Base-by-base conservation (phyloP, 2,797 vertebrate species). In the Apogon hyalosoma region DNA sequence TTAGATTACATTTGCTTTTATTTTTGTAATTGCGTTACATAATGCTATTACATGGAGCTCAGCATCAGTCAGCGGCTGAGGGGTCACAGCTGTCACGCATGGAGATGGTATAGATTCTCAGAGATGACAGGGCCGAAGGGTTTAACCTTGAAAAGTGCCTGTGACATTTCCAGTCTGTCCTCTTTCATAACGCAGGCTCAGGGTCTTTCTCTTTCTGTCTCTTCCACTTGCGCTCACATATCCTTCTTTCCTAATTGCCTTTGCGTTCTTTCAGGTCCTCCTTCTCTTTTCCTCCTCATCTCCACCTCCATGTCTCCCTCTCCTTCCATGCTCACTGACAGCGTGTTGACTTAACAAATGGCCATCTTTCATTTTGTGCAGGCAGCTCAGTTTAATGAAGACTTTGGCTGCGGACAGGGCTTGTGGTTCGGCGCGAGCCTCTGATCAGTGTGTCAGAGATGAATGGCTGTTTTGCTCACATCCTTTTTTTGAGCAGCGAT, bases 341-440 rank as follows among this genome's bases (percentile, higher is more conserved):
- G 52, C 11, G 11, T 38, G 55, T 63, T 74, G 75, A 87, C 74
- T 79, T 78, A 73, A 81, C 70, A 81, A 88, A 85, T 71, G 63
- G 56, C 42, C 43, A 42, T 67, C 64, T 73, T 81, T 87, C 76
- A 80, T 85, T 78, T 63, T 47, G 14, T 11, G 28, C 36, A 8
- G 71, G 45, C 43, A 0, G 24, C 46, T 57, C 19, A 3, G 36
- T 70, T 67, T 72, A 86, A 82, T 76, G 63, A 80, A 79, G 73
- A 67, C 63, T 56, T 53, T 24, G 63, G 53, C 38, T 42, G 68
- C 1, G 4, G 59, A 63, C 55, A 11, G 55, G 21, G 52, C 36
- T 49, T 39, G 16, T 38, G 19, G 31, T 51, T 7, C 5, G 9
- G 50, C 12, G 6, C 3, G 50, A 67, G 50, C 36, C 46, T 77